Evolutionary conservation across 1,140 invertebrate genomes (phyloP), one percentile per base, ranked within the genome.

Genomic region (Diploscapter pachys): DNA sequence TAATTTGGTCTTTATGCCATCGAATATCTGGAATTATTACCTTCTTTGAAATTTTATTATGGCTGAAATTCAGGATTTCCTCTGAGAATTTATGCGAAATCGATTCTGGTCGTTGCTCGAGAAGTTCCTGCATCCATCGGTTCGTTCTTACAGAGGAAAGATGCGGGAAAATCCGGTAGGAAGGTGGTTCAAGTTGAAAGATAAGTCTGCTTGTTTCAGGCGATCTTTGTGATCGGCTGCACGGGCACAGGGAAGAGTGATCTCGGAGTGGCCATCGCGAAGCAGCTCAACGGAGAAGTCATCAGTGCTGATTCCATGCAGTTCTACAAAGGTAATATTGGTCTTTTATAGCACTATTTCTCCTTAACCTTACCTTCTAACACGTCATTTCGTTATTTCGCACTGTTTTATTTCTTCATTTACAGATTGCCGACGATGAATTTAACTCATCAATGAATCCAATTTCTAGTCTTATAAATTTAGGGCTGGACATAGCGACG

Each of bases 301-400:
- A 93, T 99, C 64, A 96, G 93, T 80, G 95, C 96, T 0, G 97
- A 99, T 90, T 97, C 96, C 8, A 99, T 99, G 94, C 96, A 99
- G 90, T 93, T 95, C 87, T 85, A 85, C 72, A 81, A 82, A 79
- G 83, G 83, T 83, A 57, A 0, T 53, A n/a, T 5, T 31, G 31
- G 48, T 68, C n/a, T 9, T 48, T 48, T 8, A 8, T n/a, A 3
- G 8, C 65, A n/a, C 4, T 13, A 51, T 76, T n/a, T 76, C 6
- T 0, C 48, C 9, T 2, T 6, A 78, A 11, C 6, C 51, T 49
- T 71, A 73, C 48, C 55, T 48, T 73, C 5, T 53, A 11, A 31
- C 1, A 31, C 31, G 1, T 31, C 31, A 31, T 13, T 53, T 77
- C 50, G 48, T 51, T 13, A 9, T 49, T 72, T 48, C 54, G 56